Percentiles rank a stretch among this genome's conserved stretches.
These are phyloP conservation scores for Protomyctophum bolini DNA, from an alignment of 2,113 vertebrate species.

Conservation along the genomic window DNA sequence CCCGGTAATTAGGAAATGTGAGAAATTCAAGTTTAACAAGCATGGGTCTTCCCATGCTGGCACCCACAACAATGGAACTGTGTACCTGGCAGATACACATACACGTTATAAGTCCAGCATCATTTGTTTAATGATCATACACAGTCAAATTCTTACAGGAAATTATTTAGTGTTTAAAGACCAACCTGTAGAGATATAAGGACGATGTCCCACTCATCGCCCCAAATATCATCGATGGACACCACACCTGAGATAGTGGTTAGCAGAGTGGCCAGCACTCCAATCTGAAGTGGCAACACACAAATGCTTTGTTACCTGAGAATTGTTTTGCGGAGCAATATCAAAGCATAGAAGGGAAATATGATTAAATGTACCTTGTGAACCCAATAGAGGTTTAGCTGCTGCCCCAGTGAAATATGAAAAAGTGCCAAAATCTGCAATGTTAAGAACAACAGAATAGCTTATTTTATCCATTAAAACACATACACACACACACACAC, in stretches of 20 bases:
- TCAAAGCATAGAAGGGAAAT: background rate
- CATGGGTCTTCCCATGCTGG: too few species aligned
- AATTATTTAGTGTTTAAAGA: background rate
- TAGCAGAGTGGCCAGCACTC: constrained; percentile 83
- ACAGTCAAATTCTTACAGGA: too few species aligned
- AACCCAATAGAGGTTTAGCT: constrained; percentile 96
- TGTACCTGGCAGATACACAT: too few species aligned
- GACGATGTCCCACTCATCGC: constrained; percentile 91
- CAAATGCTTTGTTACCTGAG: background rate
- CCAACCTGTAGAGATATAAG: constrained; percentile 90
- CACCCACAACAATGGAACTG: too few species aligned
- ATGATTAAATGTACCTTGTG: constrained; percentile 87
- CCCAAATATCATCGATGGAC: constrained; percentile 90
- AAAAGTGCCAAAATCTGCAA: constrained; percentile 91
- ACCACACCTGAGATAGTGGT: constrained; percentile 87
- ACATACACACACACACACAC: too few species aligned
- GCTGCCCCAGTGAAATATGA: constrained; percentile 93
- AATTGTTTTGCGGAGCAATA: background rate
- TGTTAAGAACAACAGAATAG: background rate
- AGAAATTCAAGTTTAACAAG: too few species aligned
- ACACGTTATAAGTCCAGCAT: too few species aligned
- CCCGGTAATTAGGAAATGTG: background rate
- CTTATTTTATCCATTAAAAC: background rate
- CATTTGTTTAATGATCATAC: too few species aligned
- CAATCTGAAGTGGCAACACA: constrained; percentile 78